These are phyloP conservation scores for Oreochromis mossambicus DNA, from an alignment of 2,797 vertebrate species.

Conservation along the genomic window DNA sequence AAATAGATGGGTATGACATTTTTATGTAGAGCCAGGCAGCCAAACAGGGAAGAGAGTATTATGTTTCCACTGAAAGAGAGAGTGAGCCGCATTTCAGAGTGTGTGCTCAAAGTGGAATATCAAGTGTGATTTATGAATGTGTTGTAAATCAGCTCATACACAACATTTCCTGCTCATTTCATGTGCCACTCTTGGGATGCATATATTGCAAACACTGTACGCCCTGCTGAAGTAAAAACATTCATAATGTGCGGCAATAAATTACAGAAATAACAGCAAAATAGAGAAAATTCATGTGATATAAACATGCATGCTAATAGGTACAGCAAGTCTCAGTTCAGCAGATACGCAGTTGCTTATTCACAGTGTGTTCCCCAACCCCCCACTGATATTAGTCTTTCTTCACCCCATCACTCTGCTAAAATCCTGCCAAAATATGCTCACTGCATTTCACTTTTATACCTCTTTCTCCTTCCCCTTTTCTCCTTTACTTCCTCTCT, in stretches of 20 bases:
- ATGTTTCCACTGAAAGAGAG: background rate
- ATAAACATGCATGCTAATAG: background rate
- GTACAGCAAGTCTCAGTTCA: slow-evolving; percentile 9
- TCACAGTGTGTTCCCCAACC: slow-evolving; percentile 30
- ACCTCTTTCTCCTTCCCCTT: slow-evolving; percentile 5
- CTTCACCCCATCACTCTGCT: slow-evolving; percentile 54
- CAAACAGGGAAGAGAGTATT: background rate
- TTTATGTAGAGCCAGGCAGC: slow-evolving; percentile 1
- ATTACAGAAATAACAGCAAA: background rate
- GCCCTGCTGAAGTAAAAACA: background rate
- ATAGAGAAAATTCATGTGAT: fast-evolving
- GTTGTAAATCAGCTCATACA: background rate
- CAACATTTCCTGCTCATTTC: background rate
- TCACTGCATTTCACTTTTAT: slow-evolving; percentile 51
- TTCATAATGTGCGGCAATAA: background rate
- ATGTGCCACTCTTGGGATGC: background rate
- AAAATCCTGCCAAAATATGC: slow-evolving; percentile 63
- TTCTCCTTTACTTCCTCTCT: slow-evolving; percentile 31
- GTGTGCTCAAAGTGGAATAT: background rate
- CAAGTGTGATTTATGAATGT: slow-evolving; percentile 8
- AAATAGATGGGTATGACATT: slow-evolving; percentile 12
- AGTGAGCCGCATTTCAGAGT: background rate
- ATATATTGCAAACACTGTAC: background rate
- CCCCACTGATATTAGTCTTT: slow-evolving; percentile 54
- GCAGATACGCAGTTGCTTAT: slow-evolving; percentile 29